Conservation (phyloP, 2,888 invertebrate species). For the Tenthredo distinguenda region DNA sequence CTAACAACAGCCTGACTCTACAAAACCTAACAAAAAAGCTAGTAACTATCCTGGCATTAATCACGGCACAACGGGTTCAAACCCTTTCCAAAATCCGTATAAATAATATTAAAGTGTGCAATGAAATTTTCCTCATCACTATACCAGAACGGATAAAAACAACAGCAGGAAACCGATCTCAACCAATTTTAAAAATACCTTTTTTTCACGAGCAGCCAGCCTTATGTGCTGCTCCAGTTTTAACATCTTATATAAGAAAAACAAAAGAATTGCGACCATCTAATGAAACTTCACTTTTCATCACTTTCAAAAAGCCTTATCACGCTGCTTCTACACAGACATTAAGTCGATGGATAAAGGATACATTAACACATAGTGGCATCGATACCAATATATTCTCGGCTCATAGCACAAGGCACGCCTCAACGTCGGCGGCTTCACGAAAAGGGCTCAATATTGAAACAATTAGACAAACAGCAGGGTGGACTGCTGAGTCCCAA, state of each 20-base stretch:
- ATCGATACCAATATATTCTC: no score
- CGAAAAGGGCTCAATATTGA: no score
- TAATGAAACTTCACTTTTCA: constrained; percentile 50
- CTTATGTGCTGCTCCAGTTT: constrained; percentile 41
- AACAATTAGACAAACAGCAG: no score
- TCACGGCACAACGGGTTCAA: neutral
- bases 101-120: neutral
- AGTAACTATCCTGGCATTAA: neutral
- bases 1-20: neutral
- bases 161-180: neutral
- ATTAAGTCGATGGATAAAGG: no score
- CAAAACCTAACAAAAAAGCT: neutral
- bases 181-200: neutral
- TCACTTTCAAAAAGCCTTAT: constrained; percentile 14
- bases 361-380: no score
- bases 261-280: constrained; percentile 28
- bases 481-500: no score
- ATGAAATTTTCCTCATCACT: neutral
- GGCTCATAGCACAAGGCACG: no score
- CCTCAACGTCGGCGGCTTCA: no score
- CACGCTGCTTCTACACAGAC: constrained; percentile 28
- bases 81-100: neutral
- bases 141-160: neutral
- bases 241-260: constrained; percentile 11
- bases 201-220: neutral